These are phyloP conservation scores for Harlomillsia oculata DNA, from an alignment of 1,140 invertebrate species.

Conservation along the genomic window DNA sequence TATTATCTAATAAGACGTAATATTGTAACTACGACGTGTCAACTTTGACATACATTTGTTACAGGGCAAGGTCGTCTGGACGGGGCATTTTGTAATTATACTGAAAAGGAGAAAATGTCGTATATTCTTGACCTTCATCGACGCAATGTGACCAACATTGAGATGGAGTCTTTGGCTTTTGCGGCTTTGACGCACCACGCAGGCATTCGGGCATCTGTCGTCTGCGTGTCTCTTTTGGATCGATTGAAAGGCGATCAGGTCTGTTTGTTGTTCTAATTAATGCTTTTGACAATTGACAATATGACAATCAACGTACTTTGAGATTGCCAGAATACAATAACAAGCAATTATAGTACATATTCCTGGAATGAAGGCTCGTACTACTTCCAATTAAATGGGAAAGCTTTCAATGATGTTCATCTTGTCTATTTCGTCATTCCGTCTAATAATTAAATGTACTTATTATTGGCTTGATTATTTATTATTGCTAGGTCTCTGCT, in stretches of 20 bases:
- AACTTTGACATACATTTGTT: no score
- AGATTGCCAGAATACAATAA: not conserved
- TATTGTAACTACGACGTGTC: no score
- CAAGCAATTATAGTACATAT: not conserved
- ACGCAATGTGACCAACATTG: conserved; percentile 84
- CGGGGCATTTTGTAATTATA: conserved; percentile 93
- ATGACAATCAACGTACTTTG: no score
- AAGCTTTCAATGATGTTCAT: not conserved
- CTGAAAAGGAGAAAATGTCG: conserved; percentile 72
- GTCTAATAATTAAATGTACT: no score
- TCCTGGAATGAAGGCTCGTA: no score
- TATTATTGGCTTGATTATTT: no score
- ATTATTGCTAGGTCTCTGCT: conserved; percentile 56
- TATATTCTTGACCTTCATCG: conserved; percentile 69
- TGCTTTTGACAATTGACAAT: no score
- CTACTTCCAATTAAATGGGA: no score
- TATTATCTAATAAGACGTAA: not conserved
- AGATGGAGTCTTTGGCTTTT: conserved; percentile 93
- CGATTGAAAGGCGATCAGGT: conserved; percentile 90
- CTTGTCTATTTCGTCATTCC: not conserved
- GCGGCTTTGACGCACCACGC: conserved; percentile 87
- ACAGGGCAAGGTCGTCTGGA: conserved; percentile 80
- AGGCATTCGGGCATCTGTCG: conserved; percentile 82
- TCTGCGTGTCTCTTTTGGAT: conserved; percentile 89
- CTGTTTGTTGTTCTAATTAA: conserved; percentile 4